Evolutionary conservation across 2,113 vertebrate genomes (phyloP), one percentile per base, ranked within the genome.

Genomic region (Grammomys surdaster): DNA sequence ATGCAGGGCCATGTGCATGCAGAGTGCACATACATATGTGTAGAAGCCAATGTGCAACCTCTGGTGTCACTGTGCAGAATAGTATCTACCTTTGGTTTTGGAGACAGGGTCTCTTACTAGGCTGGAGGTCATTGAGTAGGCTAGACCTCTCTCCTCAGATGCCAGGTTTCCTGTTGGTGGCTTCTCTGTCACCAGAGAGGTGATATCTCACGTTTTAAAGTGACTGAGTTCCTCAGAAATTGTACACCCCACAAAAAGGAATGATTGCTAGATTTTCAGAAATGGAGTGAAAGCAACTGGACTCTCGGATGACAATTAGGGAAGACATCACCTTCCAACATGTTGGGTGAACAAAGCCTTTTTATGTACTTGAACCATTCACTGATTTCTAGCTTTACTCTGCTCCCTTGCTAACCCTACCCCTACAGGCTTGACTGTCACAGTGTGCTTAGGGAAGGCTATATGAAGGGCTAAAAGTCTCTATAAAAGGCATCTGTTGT

Each of bases 371-470:
- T 5, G 87, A 95, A 17, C 46, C 56, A 33, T 97, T 90, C 94
- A 88, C 91, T 90, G 78, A 94, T 93, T 94, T 46, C 11, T 11
- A 46, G 20, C 14, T 69, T 22, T 28, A 48, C 19, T 76, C 56
- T 91, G 43, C 24, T 89, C 56, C 76, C 91, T 97, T 94, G 94
- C 93, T 95, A 91, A 86, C 92, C 95, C 77, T 86, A 40, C 94
- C 94, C 91, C 96, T 89, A 91, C 33, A 94, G 93, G 16, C 81
- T 91, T 97, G 92, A 90, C 97, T 96, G 58, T 88, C 94, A 93
- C 70, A 91, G 92, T 54, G 77, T 84, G 48, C 73, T 97, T 98
- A 96, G 89, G 86, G 33, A 97, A 65, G 87, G n/a, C 24, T 88
- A 14, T 19, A 4, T 46, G 73, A 54, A 89, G 80, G 67, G 40